phyloP scores from a whole-genome alignment of 2,888 invertebrate genomes.

The Lasioglossum morio region DNA sequence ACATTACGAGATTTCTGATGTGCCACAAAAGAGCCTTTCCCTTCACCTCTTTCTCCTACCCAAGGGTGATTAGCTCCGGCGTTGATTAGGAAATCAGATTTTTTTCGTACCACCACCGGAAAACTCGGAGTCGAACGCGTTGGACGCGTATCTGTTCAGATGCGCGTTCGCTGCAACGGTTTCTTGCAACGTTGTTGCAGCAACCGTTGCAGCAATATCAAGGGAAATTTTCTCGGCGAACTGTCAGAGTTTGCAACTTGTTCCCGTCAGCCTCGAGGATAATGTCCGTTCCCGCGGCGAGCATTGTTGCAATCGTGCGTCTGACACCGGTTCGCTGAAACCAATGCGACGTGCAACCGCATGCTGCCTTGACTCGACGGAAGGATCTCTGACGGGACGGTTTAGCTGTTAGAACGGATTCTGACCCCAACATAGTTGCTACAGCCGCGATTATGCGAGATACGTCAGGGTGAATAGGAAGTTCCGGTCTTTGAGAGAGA shows the following conservation, averaged over 20 bases:
- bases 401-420: not conserved
- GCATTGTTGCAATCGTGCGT: slow-evolving; percentile 43
- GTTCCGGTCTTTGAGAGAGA: not conserved
- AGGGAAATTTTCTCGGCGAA: slow-evolving; percentile 26
- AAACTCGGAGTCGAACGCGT: not conserved
- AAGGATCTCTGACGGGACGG: slow-evolving; percentile 8
- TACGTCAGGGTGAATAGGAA: not conserved
- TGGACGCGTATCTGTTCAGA: not conserved
- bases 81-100: slow-evolving; percentile 38
- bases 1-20: slow-evolving; percentile 72
- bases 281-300: slow-evolving; percentile 32
- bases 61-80: slow-evolving; percentile 43
- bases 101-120: not conserved
- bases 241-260: slow-evolving; percentile 40
- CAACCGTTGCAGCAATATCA: not conserved
- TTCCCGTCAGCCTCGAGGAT: slow-evolving; percentile 32
- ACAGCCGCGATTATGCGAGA: not conserved
- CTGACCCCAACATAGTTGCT: not conserved
- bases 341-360: slow-evolving; percentile 31
- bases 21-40: slow-evolving; percentile 61
- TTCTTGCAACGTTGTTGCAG: not conserved
- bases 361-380: not conserved
- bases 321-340: slow-evolving; percentile 35
- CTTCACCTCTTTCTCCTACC: slow-evolving; percentile 5
- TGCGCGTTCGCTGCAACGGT: not conserved